phyloP scores from a whole-genome alignment of 2,113 vertebrate species.

The Mungos mungo region DNA sequence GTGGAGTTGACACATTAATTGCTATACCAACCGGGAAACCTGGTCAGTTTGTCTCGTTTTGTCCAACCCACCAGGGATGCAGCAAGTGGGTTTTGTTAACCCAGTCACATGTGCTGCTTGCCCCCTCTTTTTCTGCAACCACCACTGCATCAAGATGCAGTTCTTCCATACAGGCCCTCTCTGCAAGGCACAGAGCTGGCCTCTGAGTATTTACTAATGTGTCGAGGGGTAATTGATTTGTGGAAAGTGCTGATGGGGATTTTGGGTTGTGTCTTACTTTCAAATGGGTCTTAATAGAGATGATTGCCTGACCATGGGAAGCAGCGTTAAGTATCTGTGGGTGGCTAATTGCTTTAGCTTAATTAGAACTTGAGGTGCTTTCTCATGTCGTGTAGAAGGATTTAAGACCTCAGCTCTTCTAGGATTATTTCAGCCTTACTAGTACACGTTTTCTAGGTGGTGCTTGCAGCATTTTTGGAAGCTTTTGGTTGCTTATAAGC shows the following conservation, averaged over 20 bases:
- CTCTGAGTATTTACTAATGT: not conserved
- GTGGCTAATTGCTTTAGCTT: conserved; percentile 69
- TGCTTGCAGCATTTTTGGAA: not conserved
- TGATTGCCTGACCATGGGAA: conserved; percentile 61
- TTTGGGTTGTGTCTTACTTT: conserved; percentile 55
- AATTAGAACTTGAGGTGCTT: conserved; percentile 67
- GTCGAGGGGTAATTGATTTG: conserved; percentile 41
- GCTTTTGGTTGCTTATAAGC: not conserved
- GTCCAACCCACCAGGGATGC: not conserved
- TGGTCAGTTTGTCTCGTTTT: not conserved
- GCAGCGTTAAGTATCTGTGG: conserved; percentile 32
- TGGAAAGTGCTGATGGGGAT: not conserved
- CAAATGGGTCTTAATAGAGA: conserved; percentile 59
- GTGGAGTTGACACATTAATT: not conserved
- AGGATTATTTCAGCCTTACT: not conserved
- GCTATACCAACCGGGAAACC: not conserved
- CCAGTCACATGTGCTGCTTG: not conserved
- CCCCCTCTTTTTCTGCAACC: not conserved
- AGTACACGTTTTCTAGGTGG: not conserved
- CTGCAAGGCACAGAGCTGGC: not conserved
- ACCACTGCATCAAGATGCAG: not conserved
- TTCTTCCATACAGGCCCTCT: not conserved
- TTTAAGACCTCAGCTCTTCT: conserved; percentile 47
- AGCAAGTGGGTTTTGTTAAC: not conserved
- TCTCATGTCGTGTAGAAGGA: conserved; percentile 37